Conservation (phyloP, 2,113 vertebrate species). For the Malurus elegans region DNA sequence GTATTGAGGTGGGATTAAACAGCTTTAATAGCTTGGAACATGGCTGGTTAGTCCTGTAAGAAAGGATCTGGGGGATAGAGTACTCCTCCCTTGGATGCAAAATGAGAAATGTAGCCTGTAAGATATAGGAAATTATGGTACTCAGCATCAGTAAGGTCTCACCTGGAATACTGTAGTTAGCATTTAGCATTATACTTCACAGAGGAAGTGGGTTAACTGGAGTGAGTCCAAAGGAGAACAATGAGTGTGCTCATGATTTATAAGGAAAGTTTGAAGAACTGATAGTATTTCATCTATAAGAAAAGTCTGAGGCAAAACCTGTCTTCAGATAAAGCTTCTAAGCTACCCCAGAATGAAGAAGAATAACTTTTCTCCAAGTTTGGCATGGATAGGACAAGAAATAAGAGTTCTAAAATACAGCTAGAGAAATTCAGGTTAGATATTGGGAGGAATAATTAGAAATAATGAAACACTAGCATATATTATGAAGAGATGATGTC, state of each 20-base stretch:
- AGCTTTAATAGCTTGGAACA: not conserved
- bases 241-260: not conserved
- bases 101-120: not conserved
- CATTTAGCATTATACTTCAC: not conserved
- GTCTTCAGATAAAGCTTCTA: not conserved
- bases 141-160: not conserved
- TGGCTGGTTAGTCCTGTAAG: not conserved
- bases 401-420: not conserved
- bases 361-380: not conserved
- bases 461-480: not conserved
- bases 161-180: not conserved
- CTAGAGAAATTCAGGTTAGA: not conserved
- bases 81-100: not conserved
- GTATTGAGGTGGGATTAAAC: not conserved
- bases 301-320: not conserved
- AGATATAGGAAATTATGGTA: not conserved
- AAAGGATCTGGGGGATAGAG: not conserved
- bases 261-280: not conserved
- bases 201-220: not conserved
- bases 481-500: not conserved
- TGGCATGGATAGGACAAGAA: not conserved
- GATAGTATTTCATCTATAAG: not conserved
- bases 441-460: not conserved
- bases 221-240: not conserved
- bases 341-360: not conserved